These are phyloP conservation scores for Incurvaria masculella DNA, from an alignment of 2,888 invertebrate species.

Conservation along the genomic window DNA sequence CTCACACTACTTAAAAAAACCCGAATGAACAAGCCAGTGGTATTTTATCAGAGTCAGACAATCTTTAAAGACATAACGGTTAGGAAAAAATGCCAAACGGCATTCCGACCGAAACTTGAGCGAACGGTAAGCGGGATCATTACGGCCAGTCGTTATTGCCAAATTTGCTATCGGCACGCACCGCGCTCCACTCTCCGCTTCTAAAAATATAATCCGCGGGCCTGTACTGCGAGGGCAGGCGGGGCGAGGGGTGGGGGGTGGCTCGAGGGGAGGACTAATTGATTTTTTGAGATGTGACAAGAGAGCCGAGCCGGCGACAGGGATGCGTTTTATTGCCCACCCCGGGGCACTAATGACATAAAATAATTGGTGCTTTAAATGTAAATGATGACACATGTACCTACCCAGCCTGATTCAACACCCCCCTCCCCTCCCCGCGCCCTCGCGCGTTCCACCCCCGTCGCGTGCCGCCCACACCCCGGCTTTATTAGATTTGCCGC, in stretches of 20 bases:
- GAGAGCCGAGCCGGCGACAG: conserved; percentile 29
- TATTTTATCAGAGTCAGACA: too few species aligned
- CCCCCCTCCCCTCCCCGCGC: neutral
- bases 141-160: neutral
- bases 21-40: too few species aligned
- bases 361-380: conserved; percentile 57
- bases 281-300: neutral
- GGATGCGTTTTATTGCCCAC: conserved; percentile 50
- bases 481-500: neutral
- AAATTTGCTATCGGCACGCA: neutral
- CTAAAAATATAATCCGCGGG: neutral
- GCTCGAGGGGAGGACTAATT: neutral
- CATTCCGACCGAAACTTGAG: neutral
- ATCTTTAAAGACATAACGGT: neutral
- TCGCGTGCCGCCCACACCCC: neutral
- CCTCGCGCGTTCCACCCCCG: neutral
- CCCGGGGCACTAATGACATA: conserved; percentile 52
- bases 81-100: neutral
- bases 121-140: neutral
- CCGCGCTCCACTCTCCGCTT: neutral
- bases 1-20: too few species aligned
- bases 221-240: neutral
- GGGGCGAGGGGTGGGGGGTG: too few species aligned
- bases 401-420: too few species aligned
- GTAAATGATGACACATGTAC: conserved; percentile 47